phyloP scores from a whole-genome alignment of 2,113 vertebrate genomes.

The Larimichthys crocea region DNA sequence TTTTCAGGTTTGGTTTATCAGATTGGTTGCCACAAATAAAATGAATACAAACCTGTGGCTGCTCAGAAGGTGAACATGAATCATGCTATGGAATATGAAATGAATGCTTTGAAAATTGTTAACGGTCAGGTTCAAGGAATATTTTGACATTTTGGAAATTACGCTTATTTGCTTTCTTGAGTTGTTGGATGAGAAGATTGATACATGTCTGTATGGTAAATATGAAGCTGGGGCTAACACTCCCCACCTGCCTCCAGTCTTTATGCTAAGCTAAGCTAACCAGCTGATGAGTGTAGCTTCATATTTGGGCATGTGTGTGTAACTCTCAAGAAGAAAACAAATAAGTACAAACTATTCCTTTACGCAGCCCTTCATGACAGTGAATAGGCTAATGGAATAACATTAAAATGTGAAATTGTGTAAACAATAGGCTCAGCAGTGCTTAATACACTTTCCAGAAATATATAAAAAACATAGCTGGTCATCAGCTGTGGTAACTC shows the following conservation, averaged over 20 bases:
- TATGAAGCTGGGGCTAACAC: no score
- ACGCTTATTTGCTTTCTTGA: no score
- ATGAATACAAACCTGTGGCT: not conserved
- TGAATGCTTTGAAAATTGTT: not conserved
- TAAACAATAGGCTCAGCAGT: not conserved
- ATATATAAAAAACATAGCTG: not conserved
- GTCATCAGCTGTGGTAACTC: constrained; percentile 6
- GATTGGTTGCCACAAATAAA: not conserved
- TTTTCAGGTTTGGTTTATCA: not conserved
- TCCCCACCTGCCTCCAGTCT: no score
- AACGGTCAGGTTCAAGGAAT: constrained; percentile 1
- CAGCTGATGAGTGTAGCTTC: not conserved
- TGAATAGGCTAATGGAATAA: not conserved
- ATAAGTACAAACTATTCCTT: not conserved
- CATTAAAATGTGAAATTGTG: not conserved
- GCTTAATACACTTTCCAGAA: not conserved
- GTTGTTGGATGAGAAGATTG: no score
- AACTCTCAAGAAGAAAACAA: not conserved
- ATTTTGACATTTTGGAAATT: not conserved
- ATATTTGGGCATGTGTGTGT: not conserved
- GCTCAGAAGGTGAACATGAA: not conserved
- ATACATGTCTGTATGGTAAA: no score
- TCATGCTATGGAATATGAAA: not conserved
- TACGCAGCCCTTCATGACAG: no score
- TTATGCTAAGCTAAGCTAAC: not conserved